Evolutionary conservation across 2,113 vertebrate species (phyloP).

Genomic region (Salvelinus sp.): DNA sequence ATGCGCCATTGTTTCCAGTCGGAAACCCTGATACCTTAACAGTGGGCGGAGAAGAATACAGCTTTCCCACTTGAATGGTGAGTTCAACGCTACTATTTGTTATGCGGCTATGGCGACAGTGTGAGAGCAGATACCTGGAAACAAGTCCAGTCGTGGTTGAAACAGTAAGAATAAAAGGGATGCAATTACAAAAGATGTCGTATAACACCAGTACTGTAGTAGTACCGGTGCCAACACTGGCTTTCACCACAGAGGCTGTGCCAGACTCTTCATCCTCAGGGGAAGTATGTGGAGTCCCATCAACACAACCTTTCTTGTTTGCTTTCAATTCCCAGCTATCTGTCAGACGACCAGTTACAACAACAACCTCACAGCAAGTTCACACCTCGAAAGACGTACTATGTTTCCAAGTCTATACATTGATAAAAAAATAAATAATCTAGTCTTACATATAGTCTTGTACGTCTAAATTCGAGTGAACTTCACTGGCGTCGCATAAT

Average conservation of each 20-base stretch:
- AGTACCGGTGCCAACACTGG: slow-evolving; percentile 25
- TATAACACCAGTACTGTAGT: slow-evolving; percentile 11
- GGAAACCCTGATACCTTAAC: too few species aligned
- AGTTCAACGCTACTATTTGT: slow-evolving; percentile 44
- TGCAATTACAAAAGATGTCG: background rate
- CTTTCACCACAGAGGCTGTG: slow-evolving; percentile 13
- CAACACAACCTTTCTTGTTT: slow-evolving; percentile 9
- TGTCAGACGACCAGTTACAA: background rate
- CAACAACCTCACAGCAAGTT: background rate
- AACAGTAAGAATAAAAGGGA: background rate
- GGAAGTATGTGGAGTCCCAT: slow-evolving; percentile 9
- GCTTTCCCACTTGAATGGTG: too few species aligned
- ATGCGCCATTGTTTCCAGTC: too few species aligned
- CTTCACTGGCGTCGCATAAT: too few species aligned
- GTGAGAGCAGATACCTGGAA: slow-evolving; percentile 35
- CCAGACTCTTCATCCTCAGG: background rate
- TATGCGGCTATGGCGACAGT: slow-evolving; percentile 60
- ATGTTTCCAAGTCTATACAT: too few species aligned
- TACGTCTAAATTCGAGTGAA: background rate
- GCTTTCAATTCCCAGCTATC: background rate
- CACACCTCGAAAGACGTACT: background rate
- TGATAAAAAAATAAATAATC: too few species aligned
- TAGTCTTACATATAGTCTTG: background rate
- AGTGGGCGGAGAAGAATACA: too few species aligned
- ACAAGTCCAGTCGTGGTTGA: slow-evolving; percentile 28